Base-by-base conservation (phyloP, 2,888 invertebrate species). In the Drosophila quasianomalipes region DNA sequence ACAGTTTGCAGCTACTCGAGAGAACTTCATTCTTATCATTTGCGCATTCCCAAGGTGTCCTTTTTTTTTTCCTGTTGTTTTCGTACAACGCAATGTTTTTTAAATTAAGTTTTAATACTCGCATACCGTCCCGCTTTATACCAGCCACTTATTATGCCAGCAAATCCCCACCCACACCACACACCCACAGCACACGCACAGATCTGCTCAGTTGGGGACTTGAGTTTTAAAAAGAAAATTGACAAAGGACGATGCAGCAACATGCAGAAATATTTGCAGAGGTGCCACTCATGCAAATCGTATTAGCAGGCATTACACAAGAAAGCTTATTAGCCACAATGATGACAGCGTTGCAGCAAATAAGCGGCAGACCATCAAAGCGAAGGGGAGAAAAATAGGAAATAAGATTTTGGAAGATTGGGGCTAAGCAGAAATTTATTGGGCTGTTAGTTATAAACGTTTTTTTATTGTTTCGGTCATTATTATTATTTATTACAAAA, bases 31-130 rank as follows among this genome's bases (percentile, higher is more conserved):
- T 49, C 59, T 69, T 70, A 70, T 76, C 57, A 54, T 64, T 60
- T 47, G 70, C 55, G 12, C 33, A 57, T 62, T 68, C 55, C 61
- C 67, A 63, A 59, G 57, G 28, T 63, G 66, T 58, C 26, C 22
- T 49, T 35, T 44, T 26, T 44, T 26, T 58, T 31, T 6, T 53
- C 12, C 33, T 5, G 22, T 35, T 54, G 16, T 35, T 66, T 63
- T 61, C 71, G 57, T 72, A 49, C 63, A 61, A 52, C 53, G 62
- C 69, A 79, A 82, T 69, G 74, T 74, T 78, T 66, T 79, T 65
- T 76, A 37, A 87, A 87, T 87, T 77, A 73, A 81, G 66, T 79
- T 78, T 80, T 80, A 85, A 80, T 87, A 76, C 54, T 41, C 54
- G 65, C 70, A 63, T 63, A 53, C 65, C 60, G 55, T 35, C 53